Conservation (phyloP, 2,888 invertebrate genomes). For the Diadromus collaris region DNA sequence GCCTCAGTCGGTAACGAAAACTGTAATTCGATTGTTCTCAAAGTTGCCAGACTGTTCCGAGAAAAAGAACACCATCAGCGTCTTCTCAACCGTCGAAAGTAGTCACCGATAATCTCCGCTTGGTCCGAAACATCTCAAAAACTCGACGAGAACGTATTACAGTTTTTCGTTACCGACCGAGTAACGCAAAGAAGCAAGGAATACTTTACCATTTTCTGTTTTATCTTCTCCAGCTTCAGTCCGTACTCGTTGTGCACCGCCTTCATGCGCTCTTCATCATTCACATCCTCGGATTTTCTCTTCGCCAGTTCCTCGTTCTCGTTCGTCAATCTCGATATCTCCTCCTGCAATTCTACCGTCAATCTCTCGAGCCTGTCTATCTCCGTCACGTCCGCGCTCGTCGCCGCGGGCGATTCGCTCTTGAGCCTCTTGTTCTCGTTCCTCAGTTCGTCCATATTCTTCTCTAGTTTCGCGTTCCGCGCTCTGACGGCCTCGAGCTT, state of each 20-base stretch:
- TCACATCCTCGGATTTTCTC: conserved; percentile 72
- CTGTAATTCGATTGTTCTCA: too few species aligned
- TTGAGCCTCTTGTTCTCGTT: conserved; percentile 67
- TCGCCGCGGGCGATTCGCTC: conserved; percentile 28
- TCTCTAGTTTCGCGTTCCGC: conserved; percentile 73
- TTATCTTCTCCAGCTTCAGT: conserved; percentile 89
- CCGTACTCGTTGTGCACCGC: conserved; percentile 86
- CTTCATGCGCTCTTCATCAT: conserved; percentile 76
- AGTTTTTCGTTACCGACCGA: not conserved
- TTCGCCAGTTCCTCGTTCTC: conserved; percentile 57
- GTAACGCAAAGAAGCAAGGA: not conserved
- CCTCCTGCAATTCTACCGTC: conserved; percentile 67
- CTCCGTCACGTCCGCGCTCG: conserved; percentile 45
- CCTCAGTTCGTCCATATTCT: conserved; percentile 70
- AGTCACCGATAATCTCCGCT: too few species aligned
- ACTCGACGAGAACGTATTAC: not conserved
- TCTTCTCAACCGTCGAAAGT: too few species aligned
- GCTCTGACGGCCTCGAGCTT: conserved; percentile 69
- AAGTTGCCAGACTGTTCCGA: too few species aligned
- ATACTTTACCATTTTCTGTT: conserved; percentile 89
- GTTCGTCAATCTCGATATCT: conserved; percentile 55
- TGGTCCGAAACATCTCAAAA: not conserved
- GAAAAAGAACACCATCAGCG: too few species aligned
- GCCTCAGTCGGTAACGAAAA: too few species aligned
- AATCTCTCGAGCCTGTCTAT: conserved; percentile 55